A percentile compares a stretch with the other conserved stretches of the same genome.
Conservation (phyloP, 2,888 invertebrate genomes). For the Lamellibrachia columna region DNA sequence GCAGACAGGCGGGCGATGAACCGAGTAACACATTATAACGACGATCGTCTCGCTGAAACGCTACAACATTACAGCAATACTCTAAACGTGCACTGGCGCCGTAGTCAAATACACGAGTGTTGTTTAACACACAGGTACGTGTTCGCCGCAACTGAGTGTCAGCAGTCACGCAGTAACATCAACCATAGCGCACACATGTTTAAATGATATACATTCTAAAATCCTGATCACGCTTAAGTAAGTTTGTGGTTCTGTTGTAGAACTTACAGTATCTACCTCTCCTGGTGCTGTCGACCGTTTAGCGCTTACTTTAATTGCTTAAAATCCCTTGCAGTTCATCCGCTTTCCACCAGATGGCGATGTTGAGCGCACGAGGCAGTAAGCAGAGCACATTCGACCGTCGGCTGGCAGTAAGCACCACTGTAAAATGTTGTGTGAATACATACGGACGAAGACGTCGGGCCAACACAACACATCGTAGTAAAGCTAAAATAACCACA, state of each 20-base stretch:
- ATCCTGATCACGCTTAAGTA: background rate
- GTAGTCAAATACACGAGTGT: background rate
- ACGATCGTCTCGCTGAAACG: background rate
- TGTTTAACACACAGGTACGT: background rate
- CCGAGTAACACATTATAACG: background rate
- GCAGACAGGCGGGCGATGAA: background rate
- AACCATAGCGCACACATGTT: background rate
- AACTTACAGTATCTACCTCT: background rate
- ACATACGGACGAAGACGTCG: background rate
- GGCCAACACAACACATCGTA: background rate
- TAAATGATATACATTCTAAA: background rate
- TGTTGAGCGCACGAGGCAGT: background rate
- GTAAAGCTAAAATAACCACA: constrained; percentile 16
- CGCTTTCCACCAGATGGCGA: background rate
- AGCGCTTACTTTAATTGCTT: no score
- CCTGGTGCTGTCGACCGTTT: background rate
- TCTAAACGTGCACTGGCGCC: background rate
- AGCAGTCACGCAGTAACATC: background rate
- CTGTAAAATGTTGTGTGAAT: background rate
- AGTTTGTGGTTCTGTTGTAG: background rate
- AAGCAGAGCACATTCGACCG: background rate
- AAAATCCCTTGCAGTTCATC: no score
- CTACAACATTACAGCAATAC: background rate
- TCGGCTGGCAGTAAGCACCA: background rate
- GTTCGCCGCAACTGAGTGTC: background rate